phyloP scores from a whole-genome alignment of 1,140 invertebrate species.

The Lepeophtheirus salmonis region DNA sequence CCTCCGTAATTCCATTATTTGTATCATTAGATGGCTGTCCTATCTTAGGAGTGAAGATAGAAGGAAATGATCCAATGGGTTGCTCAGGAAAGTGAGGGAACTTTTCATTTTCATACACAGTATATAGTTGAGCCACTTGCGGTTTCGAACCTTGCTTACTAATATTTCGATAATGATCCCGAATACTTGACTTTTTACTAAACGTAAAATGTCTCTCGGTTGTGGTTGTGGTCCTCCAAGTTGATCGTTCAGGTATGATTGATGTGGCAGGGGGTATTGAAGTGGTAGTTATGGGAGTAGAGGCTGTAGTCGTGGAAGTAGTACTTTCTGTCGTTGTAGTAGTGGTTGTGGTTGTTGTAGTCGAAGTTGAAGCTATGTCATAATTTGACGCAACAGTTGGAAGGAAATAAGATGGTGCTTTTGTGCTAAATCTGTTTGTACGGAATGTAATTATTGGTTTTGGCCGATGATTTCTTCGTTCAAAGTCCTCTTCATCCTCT shows the following conservation, averaged over 20 bases:
- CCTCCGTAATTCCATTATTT: not conserved
- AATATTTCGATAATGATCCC: not conserved
- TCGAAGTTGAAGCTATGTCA: not conserved
- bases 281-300: no score
- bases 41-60: not conserved
- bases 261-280: no score
- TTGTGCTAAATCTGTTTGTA: not conserved
- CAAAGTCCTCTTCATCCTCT: not conserved
- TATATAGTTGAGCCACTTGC: not conserved
- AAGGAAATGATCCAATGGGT: not conserved
- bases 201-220: not conserved
- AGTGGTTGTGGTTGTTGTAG: not conserved
- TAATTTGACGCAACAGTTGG: not conserved
- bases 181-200: not conserved
- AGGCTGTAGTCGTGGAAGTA: not conserved
- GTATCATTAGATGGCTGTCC: no score
- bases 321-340: not conserved
- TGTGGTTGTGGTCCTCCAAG: not conserved
- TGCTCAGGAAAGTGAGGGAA: not conserved
- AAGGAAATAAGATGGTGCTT: not conserved
- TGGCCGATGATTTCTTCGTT: not conserved
- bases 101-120: not conserved
- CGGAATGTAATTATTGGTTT: not conserved
- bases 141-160: not conserved
- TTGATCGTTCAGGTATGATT: not conserved